phyloP scores from a whole-genome alignment of 2,113 vertebrate genomes.

The Pithys albifrons region DNA sequence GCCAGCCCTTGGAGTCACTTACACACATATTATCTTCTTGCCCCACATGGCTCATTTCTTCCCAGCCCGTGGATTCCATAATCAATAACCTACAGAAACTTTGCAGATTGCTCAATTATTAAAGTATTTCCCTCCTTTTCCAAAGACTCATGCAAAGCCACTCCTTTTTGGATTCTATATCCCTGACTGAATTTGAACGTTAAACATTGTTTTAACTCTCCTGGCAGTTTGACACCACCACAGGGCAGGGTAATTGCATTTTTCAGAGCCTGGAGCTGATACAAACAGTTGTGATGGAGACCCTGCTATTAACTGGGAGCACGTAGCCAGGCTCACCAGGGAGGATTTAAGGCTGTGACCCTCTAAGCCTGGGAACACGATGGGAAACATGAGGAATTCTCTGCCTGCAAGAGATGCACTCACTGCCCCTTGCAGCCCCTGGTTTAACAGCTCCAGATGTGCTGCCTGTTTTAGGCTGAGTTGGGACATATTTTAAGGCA shows the following conservation, averaged over 20 bases:
- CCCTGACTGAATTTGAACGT: rapidly evolving
- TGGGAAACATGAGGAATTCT: background rate
- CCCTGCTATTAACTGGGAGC: background rate
- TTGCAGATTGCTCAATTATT: background rate
- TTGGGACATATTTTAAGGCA: background rate
- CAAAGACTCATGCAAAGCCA: background rate
- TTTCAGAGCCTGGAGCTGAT: background rate
- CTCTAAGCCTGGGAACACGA: background rate
- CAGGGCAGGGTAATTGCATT: background rate
- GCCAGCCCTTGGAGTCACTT: background rate
- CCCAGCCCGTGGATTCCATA: background rate
- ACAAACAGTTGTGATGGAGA: background rate
- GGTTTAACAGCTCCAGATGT: background rate
- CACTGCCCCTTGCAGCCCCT: background rate
- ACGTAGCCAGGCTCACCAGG: background rate
- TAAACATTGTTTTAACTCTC: background rate
- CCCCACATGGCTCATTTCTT: background rate
- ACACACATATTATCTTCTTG: background rate
- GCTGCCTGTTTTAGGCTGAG: background rate
- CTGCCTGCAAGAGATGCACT: background rate
- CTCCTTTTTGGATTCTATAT: rapidly evolving
- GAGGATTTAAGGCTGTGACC: background rate
- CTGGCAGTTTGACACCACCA: rapidly evolving
- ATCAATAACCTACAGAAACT: background rate
- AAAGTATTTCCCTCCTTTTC: background rate